Conservation (phyloP, 2,888 invertebrate genomes). For the Zelleria hepariella region DNA sequence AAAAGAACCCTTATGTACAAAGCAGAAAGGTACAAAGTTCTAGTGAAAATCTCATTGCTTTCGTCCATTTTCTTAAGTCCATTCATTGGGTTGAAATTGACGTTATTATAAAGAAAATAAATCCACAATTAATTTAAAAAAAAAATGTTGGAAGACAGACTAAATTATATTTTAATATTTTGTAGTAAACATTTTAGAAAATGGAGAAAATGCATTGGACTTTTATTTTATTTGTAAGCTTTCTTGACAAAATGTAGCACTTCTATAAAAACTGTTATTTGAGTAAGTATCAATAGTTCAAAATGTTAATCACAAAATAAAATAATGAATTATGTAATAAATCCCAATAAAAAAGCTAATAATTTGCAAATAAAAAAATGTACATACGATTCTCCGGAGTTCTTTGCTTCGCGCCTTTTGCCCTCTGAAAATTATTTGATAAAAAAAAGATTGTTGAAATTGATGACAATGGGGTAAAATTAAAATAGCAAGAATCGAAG, state of each 20-base stretch:
- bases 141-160: too few species aligned
- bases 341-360: neutral
- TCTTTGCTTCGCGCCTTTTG: slow-evolving; percentile 41
- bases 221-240: neutral
- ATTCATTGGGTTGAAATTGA: neutral
- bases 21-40: slow-evolving; percentile 16
- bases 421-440: slow-evolving; percentile 27
- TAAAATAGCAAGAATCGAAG: too few species aligned
- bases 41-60: neutral
- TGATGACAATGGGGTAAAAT: neutral
- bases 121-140: too few species aligned
- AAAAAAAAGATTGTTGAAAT: neutral
- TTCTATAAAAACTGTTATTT: neutral
- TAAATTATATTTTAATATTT: too few species aligned
- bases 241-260: neutral
- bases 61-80: neutral
- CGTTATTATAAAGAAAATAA: neutral
- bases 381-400: slow-evolving; percentile 66
- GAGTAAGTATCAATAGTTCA: neutral
- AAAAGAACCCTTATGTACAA: slow-evolving; percentile 33
- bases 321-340: neutral
- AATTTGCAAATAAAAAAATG: slow-evolving; percentile 2
- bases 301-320: slow-evolving; percentile 16
- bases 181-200: too few species aligned
- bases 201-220: too few species aligned